Percentiles rank a stretch among this genome's conserved stretches.
phyloP scores from a whole-genome alignment of 2,888 invertebrate genomes.

The Luffia ferchaultella region DNA sequence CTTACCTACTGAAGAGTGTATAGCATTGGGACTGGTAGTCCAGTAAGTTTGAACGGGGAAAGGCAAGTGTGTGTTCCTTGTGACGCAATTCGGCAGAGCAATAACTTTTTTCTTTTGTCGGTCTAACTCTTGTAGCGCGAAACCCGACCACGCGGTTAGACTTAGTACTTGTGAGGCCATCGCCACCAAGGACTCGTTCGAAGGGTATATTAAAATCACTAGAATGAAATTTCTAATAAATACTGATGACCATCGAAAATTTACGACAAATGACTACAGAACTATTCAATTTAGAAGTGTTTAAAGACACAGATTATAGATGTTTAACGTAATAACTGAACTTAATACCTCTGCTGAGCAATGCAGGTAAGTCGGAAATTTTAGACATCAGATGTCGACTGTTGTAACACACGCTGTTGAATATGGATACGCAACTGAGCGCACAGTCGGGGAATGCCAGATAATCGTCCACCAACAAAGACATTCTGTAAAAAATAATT shows the following conservation, averaged over 20 bases:
- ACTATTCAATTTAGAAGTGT: too few species aligned
- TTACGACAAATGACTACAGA: too few species aligned
- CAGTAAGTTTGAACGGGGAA: constrained; percentile 42
- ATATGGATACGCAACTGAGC: constrained; percentile 58
- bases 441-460: constrained; percentile 59
- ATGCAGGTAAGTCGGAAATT: constrained; percentile 36
- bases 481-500: constrained; percentile 41
- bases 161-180: constrained; percentile 43
- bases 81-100: constrained; percentile 39
- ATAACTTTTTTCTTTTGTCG: constrained; percentile 32
- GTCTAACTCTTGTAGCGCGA: constrained; percentile 44
- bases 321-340: too few species aligned
- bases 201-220: constrained; percentile 52
- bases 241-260: too few species aligned
- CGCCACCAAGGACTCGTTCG: constrained; percentile 39
- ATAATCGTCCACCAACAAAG: constrained; percentile 52
- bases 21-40: constrained; percentile 45
- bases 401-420: constrained; percentile 46
- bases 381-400: constrained; percentile 40
- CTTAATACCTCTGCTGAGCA: constrained; percentile 47
- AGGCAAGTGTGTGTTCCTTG: constrained; percentile 31
- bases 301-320: too few species aligned
- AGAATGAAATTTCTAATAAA: constrained; percentile 18
- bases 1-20: constrained; percentile 46
- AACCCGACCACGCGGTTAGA: constrained; percentile 44